Evolutionary conservation across 2,888 invertebrate species (phyloP).

Genomic region (Serripes groenlandicus): DNA sequence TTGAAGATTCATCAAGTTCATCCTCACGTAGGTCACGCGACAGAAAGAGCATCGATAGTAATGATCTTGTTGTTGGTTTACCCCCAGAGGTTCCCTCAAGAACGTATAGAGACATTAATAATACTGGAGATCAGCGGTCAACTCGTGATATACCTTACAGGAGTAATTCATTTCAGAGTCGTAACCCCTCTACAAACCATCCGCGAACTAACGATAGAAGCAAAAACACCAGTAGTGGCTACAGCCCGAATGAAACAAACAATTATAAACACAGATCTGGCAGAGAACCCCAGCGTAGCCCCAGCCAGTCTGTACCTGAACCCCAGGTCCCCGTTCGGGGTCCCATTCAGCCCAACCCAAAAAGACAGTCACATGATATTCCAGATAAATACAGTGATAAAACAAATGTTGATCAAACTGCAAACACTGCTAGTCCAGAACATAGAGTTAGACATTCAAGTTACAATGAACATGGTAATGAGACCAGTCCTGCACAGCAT

Average conservation of each 20-base stretch:
- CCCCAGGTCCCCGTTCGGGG: conserved; percentile 43
- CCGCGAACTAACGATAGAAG: conserved; percentile 57
- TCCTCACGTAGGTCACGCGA: conserved; percentile 10
- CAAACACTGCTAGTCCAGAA: conserved; percentile 59
- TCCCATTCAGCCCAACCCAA: neutral
- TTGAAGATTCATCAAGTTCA: neutral
- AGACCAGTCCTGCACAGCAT: neutral
- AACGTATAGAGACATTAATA: conserved; percentile 45
- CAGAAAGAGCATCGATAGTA: conserved; percentile 15
- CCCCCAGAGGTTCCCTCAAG: conserved; percentile 59
- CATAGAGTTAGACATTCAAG: conserved; percentile 29
- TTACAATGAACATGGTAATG: neutral
- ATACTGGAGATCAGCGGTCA: conserved; percentile 23
- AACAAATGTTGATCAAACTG: conserved; percentile 43
- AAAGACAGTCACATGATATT: conserved; percentile 26
- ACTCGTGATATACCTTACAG: conserved; percentile 25
- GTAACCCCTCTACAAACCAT: conserved; percentile 41
- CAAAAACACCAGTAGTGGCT: conserved; percentile 43
- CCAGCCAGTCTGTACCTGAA: conserved; percentile 53
- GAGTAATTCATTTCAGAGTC: conserved; percentile 54
- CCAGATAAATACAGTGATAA: conserved; percentile 48
- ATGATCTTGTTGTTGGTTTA: conserved; percentile 22
- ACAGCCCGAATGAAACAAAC: conserved; percentile 54
- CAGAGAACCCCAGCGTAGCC: conserved; percentile 42
- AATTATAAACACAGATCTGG: conserved; percentile 25